Base-by-base conservation (phyloP, 2,888 invertebrate species). In the Pristionchus japonicus region DNA sequence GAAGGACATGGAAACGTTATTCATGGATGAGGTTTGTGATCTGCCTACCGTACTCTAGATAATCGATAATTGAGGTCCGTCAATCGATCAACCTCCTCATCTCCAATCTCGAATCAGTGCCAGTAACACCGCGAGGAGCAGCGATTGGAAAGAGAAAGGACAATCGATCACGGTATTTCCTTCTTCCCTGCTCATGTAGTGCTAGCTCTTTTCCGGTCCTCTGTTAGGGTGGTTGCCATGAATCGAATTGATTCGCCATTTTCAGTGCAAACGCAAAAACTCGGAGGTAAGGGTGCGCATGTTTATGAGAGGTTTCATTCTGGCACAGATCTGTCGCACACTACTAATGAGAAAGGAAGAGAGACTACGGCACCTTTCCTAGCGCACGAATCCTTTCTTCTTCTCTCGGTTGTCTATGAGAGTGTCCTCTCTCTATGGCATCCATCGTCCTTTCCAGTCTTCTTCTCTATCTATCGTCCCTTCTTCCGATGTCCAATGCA, bases 1-100 rank as follows among this genome's bases (percentile, higher is more conserved):
- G 93, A 99, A 99, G 96, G 99, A 99, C 96, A 99, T 99, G 99
- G 99, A 99, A 96, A 97, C 98, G 87, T 96, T 99, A 94, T 99
- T 98, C 96, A 97, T 99, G 94, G 99, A 99, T 96, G 99, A 99
- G 95, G 90, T 90, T 15, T 23, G n/a, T n/a, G 70, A 40, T 13
- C 1, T 23, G 23, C 17, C 34, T 37, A 37, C 52, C 31, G 47
- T 82, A 23, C 20, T 34, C 70, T 4, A 7, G 34, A 20, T 17
- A 37, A 83, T n/a, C 13, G 13, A 20, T 52, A 9, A 15, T 11
- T 31, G 13, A 86, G 88, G 96, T 98, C 94, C 98, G 98, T 95
- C 97, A 98, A 89, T 98, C 98, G 91, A 98, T 99, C 95, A 99
- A 98, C 95, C 96, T 98, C 93, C 96, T 99, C 94, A 99, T 99